Percentiles rank a stretch among this genome's conserved stretches.
phyloP scores from a whole-genome alignment of 2,113 vertebrate species.

The Ophiodon elongatus region DNA sequence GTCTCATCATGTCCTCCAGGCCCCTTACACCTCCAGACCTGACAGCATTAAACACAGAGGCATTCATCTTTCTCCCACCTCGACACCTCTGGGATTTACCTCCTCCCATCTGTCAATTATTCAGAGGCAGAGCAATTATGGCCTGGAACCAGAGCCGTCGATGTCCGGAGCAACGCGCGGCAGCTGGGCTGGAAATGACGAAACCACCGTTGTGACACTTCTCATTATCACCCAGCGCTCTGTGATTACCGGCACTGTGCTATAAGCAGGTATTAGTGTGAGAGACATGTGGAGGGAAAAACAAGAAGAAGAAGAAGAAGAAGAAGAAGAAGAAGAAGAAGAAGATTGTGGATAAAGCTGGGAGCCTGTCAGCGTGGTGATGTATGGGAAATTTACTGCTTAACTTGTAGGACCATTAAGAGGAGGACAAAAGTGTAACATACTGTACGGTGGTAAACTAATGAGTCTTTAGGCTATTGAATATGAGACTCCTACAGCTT shows the following conservation, averaged over 20 bases:
- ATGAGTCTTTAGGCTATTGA: background rate
- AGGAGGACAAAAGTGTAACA: background rate
- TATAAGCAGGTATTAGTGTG: conserved; percentile 37
- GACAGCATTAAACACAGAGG: conserved; percentile 29
- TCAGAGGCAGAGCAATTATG: conserved; percentile 72
- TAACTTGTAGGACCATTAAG: conserved; percentile 6
- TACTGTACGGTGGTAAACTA: background rate
- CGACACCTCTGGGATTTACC: conserved; percentile 63
- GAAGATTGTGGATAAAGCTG: background rate
- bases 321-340: background rate
- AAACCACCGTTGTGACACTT: conserved; percentile 49
- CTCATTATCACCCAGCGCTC: conserved; percentile 58
- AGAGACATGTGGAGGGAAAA: conserved; percentile 9
- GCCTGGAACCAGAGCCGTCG: conserved; percentile 45
- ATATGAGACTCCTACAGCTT: background rate
- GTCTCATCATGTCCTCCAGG: conserved; percentile 55
- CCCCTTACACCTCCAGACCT: conserved; percentile 44
- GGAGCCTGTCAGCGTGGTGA: conserved; percentile 3
- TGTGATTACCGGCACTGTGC: conserved; percentile 42
- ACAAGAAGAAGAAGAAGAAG: background rate
- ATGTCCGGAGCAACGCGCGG: conserved; percentile 45
- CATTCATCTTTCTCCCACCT: conserved; percentile 67
- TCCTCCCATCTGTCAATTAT: conserved; percentile 72
- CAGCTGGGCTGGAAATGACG: conserved; percentile 64
- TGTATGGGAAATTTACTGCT: background rate